Evolutionary conservation across 2,888 invertebrate species (phyloP), one percentile per base, ranked within the genome.

Genomic region (Phymatocera aterrima): DNA sequence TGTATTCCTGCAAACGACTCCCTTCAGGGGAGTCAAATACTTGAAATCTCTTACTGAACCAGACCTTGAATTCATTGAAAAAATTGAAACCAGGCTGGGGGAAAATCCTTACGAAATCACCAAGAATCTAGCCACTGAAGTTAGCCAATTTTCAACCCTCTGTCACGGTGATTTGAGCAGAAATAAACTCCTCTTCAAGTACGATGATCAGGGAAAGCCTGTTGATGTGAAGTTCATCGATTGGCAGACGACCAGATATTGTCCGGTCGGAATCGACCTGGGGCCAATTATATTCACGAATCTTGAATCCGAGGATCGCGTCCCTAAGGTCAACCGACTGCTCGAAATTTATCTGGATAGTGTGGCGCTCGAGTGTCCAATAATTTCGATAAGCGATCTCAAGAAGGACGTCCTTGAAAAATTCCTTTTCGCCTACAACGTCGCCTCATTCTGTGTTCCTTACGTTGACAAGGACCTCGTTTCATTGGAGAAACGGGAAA

Each of bases 221-320:
- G 78, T 82, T 31, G 87, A 87, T 48, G 83, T 85, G 18, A 87
- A 85, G 79, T 81, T 88, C 40, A 82, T 85, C 60, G 88, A 88
- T 81, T 90, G 90, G 86, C 86, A 87, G 51, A 83, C 82, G 57
- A 85, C 87, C 82, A 86, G 84, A 77, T 84, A 86, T 64, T 86
- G 85, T 8, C 86, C 87, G 31, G 83, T 85, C 31, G 83, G 83
- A 31, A 78, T 87, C 64, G 90, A 90, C 77, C 79, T 90, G n/a
- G 72, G 61, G 1, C 61, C 61, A 12, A 75, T 78, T 18, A 46
- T 78, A 10, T 75, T 78, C 46, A 60, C 31, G 15, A 78, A 78
- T 18, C 61, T 75, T 34, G 46, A 28, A 1, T 24, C 21, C 24
- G 43, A 54, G 37, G 68, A 57, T 21, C 18, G 68, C 12, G 3